Percentiles rank a stretch among this genome's conserved stretches.
phyloP scores from a whole-genome alignment of 2,113 vertebrate species.

The Stigmatopora nigra region DNA sequence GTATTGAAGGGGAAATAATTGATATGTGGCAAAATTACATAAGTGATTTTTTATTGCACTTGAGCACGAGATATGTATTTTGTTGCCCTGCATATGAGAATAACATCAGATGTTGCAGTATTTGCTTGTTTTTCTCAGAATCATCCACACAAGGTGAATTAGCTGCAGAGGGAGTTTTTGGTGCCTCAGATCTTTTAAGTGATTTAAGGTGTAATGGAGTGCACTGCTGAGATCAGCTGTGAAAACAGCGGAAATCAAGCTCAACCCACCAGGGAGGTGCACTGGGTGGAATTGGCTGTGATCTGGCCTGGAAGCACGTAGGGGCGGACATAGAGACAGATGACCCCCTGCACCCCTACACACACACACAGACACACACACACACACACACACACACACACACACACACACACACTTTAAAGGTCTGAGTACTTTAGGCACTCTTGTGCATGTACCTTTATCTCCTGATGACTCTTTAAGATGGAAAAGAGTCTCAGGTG shows the following conservation, averaged over 20 bases:
- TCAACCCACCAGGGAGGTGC: constrained; percentile 58
- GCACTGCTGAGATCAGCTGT: constrained; percentile 64
- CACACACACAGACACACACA: constrained; percentile 17
- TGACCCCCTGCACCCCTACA: too few species aligned
- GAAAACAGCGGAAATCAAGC: constrained; percentile 65
- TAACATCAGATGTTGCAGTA: constrained; percentile 35
- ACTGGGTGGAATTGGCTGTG: constrained; percentile 43
- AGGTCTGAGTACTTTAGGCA: not conserved
- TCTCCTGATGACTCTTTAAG: not conserved
- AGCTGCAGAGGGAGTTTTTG: constrained; percentile 58
- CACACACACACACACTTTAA: too few species aligned
- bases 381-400: constrained; percentile 7
- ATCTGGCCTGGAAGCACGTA: constrained; percentile 19
- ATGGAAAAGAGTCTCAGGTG: too few species aligned
- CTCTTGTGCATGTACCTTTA: not conserved
- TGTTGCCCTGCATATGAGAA: constrained; percentile 25
- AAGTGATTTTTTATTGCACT: not conserved
- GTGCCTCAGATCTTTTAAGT: constrained; percentile 67
- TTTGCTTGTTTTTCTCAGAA: constrained; percentile 46
- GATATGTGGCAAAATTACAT: too few species aligned
- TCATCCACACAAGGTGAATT: constrained; percentile 55
- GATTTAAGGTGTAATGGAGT: constrained; percentile 72
- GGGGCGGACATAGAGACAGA: not conserved
- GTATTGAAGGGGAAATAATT: too few species aligned
- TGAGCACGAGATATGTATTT: constrained; percentile 16